Percentiles rank a stretch among this genome's conserved stretches.
These are phyloP conservation scores for Eupelmus urozonus DNA, from an alignment of 2,888 invertebrate species.

Conservation along the genomic window DNA sequence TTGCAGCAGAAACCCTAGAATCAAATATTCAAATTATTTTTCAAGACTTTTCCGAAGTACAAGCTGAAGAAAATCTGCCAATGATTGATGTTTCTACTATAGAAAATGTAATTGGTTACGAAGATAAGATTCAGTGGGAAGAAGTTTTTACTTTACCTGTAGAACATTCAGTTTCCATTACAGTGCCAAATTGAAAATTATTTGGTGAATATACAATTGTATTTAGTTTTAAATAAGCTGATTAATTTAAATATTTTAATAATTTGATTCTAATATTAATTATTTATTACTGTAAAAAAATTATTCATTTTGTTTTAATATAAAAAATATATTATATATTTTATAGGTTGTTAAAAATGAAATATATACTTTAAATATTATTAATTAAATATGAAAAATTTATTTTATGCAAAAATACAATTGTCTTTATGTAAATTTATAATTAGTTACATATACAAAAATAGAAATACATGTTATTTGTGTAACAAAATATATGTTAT, in stretches of 20 bases:
- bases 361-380: background rate
- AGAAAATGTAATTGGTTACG: slow-evolving; percentile 23
- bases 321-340: slow-evolving; percentile 30
- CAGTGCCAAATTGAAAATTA: slow-evolving; percentile 25
- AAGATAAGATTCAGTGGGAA: slow-evolving; percentile 53
- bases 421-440: too few relatives aligned
- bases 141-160: slow-evolving; percentile 48
- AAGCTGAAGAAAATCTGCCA: slow-evolving; percentile 42
- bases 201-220: background rate
- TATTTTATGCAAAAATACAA: too few relatives aligned
- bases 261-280: background rate
- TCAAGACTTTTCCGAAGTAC: slow-evolving; percentile 45
- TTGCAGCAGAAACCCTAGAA: slow-evolving; percentile 39
- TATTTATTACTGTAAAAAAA: background rate
- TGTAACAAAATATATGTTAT: too few relatives aligned
- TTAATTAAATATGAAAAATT: too few relatives aligned
- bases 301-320: slow-evolving; percentile 3
- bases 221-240: background rate
- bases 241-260: background rate
- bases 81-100: slow-evolving; percentile 43
- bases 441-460: too few relatives aligned
- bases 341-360: background rate
- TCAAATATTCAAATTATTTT: slow-evolving; percentile 55
- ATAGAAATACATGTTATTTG: too few relatives aligned
- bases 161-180: slow-evolving; percentile 38